phyloP scores from a whole-genome alignment of 2,113 vertebrate genomes.

The Esox niger region DNA sequence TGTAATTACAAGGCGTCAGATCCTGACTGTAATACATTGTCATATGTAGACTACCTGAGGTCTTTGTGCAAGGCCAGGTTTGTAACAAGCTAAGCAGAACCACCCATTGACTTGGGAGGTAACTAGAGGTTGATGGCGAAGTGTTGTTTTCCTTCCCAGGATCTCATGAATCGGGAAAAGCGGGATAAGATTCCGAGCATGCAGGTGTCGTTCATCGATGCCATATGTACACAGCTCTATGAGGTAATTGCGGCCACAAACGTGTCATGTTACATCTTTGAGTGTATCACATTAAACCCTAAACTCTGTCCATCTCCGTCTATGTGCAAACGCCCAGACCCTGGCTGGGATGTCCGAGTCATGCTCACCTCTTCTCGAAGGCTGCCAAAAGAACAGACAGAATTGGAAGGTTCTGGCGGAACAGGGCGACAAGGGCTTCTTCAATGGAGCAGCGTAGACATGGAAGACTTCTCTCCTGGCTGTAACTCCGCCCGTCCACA shows the following conservation, averaged over 20 bases:
- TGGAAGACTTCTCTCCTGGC: conserved; percentile 7
- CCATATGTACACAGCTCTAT: conserved; percentile 92
- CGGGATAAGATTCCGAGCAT: conserved; percentile 96
- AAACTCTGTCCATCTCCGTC: neutral
- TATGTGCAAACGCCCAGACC: conserved; percentile 70
- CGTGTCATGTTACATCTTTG: too few relatives aligned
- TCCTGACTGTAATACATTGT: neutral
- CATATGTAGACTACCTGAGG: neutral
- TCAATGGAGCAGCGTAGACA: conserved; percentile 77
- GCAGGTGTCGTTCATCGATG: conserved; percentile 98
- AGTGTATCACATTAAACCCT: too few relatives aligned
- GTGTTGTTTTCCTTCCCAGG: conserved; percentile 67
- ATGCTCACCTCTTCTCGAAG: conserved; percentile 89
- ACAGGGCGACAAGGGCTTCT: conserved; percentile 79
- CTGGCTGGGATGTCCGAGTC: conserved; percentile 82
- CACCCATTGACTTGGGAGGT: too few relatives aligned
- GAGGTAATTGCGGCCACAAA: conserved; percentile 80
- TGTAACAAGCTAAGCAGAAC: too few relatives aligned
- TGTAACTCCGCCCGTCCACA: conserved; percentile 10
- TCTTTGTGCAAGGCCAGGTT: too few relatives aligned
- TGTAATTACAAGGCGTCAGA: too few relatives aligned
- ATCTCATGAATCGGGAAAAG: conserved; percentile 98
- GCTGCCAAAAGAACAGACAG: conserved; percentile 89
- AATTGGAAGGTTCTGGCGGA: conserved; percentile 90
- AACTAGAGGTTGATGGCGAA: neutral